These are phyloP conservation scores for Malurus melanocephalus DNA, from an alignment of 2,113 vertebrate species.

Conservation along the genomic window DNA sequence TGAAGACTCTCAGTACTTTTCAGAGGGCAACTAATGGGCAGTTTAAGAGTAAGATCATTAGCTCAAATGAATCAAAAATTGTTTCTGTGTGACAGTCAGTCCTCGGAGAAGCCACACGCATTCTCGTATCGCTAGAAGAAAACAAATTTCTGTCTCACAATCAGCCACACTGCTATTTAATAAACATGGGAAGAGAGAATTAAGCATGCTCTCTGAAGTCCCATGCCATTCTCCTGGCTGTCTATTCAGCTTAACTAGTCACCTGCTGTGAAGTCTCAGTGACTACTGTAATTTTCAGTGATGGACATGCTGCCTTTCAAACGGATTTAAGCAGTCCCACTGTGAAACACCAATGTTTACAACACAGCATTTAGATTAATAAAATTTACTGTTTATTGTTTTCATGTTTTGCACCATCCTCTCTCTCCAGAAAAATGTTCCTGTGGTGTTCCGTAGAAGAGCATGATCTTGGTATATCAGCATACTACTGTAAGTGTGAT, in stretches of 20 bases:
- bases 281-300: background rate
- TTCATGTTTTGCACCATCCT: background rate
- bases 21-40: background rate
- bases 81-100: background rate
- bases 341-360: background rate
- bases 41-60: background rate
- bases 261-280: background rate
- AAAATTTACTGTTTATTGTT: background rate
- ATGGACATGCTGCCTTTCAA: background rate
- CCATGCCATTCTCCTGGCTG: background rate
- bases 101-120: background rate
- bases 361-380: background rate
- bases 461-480: background rate
- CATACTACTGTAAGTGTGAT: fast-evolving
- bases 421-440: background rate
- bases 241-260: background rate
- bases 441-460: background rate
- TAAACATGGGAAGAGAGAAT: background rate
- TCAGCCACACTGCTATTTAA: background rate
- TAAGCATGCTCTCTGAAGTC: background rate
- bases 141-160: background rate
- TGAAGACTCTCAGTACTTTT: slow-evolving; percentile 5
- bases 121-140: background rate
- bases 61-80: slow-evolving; percentile 1
- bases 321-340: background rate